Conservation (phyloP, 2,113 vertebrate species). For the Anolis sagrei region DNA sequence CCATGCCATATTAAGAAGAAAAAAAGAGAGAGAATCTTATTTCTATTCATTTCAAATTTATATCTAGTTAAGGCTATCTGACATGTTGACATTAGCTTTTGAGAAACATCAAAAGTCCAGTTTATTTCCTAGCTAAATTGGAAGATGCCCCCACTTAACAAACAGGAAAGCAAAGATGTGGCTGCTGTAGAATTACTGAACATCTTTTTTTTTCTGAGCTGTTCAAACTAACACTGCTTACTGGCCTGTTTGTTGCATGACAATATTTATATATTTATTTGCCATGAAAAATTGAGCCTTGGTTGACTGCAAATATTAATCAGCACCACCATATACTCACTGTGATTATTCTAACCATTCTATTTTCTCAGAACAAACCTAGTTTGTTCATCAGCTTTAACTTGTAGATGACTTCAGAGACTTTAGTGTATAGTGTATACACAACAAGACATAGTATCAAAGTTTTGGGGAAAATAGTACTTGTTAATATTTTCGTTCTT, state of each 20-base stretch:
- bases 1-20: background rate
- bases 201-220: background rate
- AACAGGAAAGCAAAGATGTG: background rate
- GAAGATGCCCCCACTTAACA: background rate
- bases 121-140: background rate
- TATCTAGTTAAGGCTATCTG: background rate
- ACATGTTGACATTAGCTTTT: background rate
- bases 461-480: background rate
- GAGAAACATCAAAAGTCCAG: background rate
- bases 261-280: background rate
- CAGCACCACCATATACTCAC: background rate
- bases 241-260: background rate
- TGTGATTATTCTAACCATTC: background rate
- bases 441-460: background rate
- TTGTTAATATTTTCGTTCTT: slow-evolving; percentile 8
- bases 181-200: background rate
- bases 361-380: background rate
- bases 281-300: background rate
- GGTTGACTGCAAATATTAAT: background rate
- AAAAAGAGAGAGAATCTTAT: background rate
- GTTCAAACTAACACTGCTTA: background rate
- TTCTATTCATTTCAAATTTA: background rate
- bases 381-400: background rate
- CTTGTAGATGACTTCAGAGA: background rate
- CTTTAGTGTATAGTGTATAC: background rate